Base-by-base conservation (phyloP, 2,113 vertebrate species). In the Acanthochromis polyacanthus region DNA sequence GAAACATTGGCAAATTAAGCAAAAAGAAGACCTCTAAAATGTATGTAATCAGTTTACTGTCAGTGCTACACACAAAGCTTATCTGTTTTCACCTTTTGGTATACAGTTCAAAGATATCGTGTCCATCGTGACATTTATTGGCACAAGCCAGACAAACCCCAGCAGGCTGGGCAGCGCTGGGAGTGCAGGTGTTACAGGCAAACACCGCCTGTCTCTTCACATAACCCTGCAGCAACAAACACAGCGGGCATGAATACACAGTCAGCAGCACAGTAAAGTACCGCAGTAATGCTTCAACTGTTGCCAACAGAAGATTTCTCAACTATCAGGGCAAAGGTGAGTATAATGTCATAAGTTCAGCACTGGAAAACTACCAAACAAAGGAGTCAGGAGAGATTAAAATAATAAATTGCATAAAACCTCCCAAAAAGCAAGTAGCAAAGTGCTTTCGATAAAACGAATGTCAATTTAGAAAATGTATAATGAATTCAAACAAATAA, bases 191-290 rank as follows among this genome's bases (percentile, higher is more conserved):
- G 80, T 93, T 94, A 78, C 97, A 99, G 46, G 96, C 96, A 88
- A 98, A 99, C 17, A 99, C 89, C 0, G 97, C 97, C 89, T 99
- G 97, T 57, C 97, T 93, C 92, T 97, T 98, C 84, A 97, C 95
- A 1, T 96, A 97, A 25, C 97, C 97, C 97, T 99, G 80, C 0
- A 84, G 50, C 38, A 56, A 58, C 9, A 48, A 45, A 74, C 65
- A 71, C 30, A 77, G 3, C 10, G 28, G 3, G 15, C 7, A 10
- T 30, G 30, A 30, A 45, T 1, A 51, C 0, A 23, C 51, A 48
- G 10, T 12, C 43, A 57, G 17, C 51, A 51, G 17, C 2, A 16
- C 15, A 15, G 14, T 8, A 15, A 12, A 43, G 40, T 12, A 43
- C 40, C 4, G 40, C 12, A 15, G 40, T 9, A 36, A 10, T 36